Evolutionary conservation across 2,888 invertebrate species (phyloP), one percentile per base, ranked within the genome.

Genomic region (Lordiphosa fenestrarum): DNA sequence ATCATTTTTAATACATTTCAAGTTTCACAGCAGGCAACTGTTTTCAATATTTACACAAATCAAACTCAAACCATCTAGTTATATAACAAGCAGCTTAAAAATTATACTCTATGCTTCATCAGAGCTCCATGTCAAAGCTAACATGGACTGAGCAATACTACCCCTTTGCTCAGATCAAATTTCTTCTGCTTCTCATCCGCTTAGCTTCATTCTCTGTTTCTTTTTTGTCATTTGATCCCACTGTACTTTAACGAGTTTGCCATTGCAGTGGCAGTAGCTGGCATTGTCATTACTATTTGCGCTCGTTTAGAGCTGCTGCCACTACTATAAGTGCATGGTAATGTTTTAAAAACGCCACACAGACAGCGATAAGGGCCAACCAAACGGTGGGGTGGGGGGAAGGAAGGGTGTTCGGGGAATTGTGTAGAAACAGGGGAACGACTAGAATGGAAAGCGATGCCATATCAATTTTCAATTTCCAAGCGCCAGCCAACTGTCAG

Each of bases 401-500:
- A 1, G 12, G 23, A n/a, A 39, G 6, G 6, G 2, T 0, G 19
- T 19, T 0, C 19, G 3, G 4, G 12, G 15, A n/a, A n/a, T 5
- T n/a, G 46, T 3, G 15, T 4, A 33, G 30, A 10, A 10, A 1
- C 5, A 6, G 9, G 21, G 13, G 21, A 4, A 15, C 6, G 10
- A 15, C 37, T 15, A 19, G 25, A 19, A 7, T 30, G 55, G 58
- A 52, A 53, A 51, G 59, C 69, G 59, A 57, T 68, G 74, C 75
- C 78, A 82, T 75, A 77, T 76, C 74, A 76, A 78, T 78, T 82
- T 82, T 66, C 78, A 71, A 78, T 78, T 69, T 77, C 53, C 63
- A 61, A 54, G 53, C 53, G 53, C 41, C 56, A 70, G 57, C 67
- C 55, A 52, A 73, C 56, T 76, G 77, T 56, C 70, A 60, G 70